Base-by-base conservation (phyloP, 2,113 vertebrate genomes). In the Ciconia boyciana region DNA sequence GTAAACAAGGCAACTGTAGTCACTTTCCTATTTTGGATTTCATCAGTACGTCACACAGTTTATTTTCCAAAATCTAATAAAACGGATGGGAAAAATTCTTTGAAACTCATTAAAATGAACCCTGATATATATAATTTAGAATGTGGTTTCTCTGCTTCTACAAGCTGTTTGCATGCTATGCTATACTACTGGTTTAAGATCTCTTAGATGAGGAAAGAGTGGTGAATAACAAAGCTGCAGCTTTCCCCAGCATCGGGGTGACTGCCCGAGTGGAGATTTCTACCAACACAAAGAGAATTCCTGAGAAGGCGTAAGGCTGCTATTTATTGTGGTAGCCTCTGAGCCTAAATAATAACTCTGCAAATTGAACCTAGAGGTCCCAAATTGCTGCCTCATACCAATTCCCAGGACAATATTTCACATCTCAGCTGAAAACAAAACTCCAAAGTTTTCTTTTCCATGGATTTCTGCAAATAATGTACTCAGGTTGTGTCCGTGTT, bases 11-110 rank as follows among this genome's bases (percentile, higher is more conserved):
- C 61, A 83, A 10, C 70, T 66, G 22, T 36, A 83, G 41, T 72
- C 65, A 91, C 84, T 69, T 84, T 96, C 46, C 20, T 94, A 66
- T 72, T 94, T 95, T 60, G 78, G 25, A 85, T 95, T 87, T 95
- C 46, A 49, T 64, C 55, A 57, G 49, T 80, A 61, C 2, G 1
- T 71, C 83, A 65, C 34, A 58, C 4, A 61, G 74, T 69, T 94
- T 70, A 86, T 90, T 96, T 94, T 95, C 78, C 79, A 91, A 96
- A 94, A 88, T 89, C 60, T 65, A 91, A 87, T 90, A 90, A 93
- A 94, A 93, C 0, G 2, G 82, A 80, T 62, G 78, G 87, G 61
- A 85, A 96, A 91, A 94, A 91, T 52, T 89, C 31, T 60, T 89
- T 48, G 21, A 66, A 91, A 93, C 43, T 95, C 91, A 55, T 91